Evolutionary conservation across 2,797 vertebrate genomes (phyloP), one percentile per base, ranked within the genome.

Genomic region (Cynopterus sphinx): DNA sequence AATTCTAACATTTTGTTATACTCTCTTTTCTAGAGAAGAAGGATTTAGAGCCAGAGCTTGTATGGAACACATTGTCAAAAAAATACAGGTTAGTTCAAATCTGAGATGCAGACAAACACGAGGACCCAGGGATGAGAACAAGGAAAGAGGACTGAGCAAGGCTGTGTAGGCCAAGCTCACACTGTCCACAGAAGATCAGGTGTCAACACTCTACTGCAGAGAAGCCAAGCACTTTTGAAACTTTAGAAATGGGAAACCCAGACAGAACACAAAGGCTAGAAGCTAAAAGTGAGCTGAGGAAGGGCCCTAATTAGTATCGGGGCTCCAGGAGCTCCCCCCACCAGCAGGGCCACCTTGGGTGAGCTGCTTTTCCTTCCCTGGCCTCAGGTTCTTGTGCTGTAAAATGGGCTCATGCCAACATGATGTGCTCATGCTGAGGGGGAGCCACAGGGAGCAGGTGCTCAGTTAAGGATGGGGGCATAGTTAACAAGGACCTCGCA

Each of bases 1-100:
- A 92, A 79, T 81, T 94, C 36, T 49, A 59, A 75, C 74, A 65
- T 83, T 96, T 78, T 90, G 83, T 92, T 91, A 91, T 3, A 46
- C 53, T 95, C 26, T 71, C 55, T 63, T 91, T 84, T 39, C 61
- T 73, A 87, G 39, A 91, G 46, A 94, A 91, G 77, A 74, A 57
- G 57, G 70, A 70, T 55, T 88, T 90, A 65, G 55, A 89, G 65
- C 70, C 86, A 85, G 55, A 81, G 53, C 16, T 89, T 90, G 36
- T 87, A 16, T 81, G 61, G 85, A 86, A 91, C n/a, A 78, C 78
- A 89, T 3, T 55, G 36, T n/a, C 65, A 74, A 95, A 71, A 49
- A 49, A 49, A 49, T 7, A 73, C 24, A 81, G 55, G 53, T 79
- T 79, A 91, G 57, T 88, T 95, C 46, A 78, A 57, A 83, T 92